A percentile compares a stretch with the other conserved stretches of the same genome.
These are phyloP conservation scores for Himalopsyche tibetana DNA, from an alignment of 2,888 invertebrate species.

Conservation along the genomic window DNA sequence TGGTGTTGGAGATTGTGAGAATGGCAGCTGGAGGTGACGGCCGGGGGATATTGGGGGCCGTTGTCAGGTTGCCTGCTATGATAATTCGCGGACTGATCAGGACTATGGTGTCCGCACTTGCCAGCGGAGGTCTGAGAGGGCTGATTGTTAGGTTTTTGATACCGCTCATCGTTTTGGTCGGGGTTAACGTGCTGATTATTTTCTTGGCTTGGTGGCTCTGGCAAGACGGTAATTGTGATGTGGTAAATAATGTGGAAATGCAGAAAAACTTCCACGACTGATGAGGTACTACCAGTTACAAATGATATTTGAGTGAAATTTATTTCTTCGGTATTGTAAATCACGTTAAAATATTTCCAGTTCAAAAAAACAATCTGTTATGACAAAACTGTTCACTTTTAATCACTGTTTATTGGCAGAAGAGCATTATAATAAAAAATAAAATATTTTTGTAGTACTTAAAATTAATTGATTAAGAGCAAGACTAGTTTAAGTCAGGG, in stretches of 20 bases:
- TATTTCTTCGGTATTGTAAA: no score
- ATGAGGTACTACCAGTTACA: background rate
- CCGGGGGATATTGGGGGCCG: constrained; percentile 48
- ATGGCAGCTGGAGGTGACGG: constrained; percentile 69
- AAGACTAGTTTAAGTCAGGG: no score
- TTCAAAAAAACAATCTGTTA: no score
- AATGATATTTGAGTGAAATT: no score
- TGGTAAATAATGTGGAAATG: background rate
- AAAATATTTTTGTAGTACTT: no score
- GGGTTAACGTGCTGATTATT: constrained; percentile 74
- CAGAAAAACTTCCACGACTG: background rate
- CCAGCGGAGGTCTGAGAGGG: constrained; percentile 72
- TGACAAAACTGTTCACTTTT: no score
- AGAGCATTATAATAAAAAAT: no score
- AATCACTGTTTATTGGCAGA: no score
- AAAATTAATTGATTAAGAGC: no score
- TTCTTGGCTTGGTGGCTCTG: constrained; percentile 75
- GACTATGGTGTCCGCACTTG: constrained; percentile 69
- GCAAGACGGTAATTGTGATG: constrained; percentile 71
- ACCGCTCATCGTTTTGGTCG: constrained; percentile 72
- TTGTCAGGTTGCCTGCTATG: constrained; percentile 50
- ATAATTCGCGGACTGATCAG: constrained; percentile 69
- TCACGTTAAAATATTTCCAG: no score
- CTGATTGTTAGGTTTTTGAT: constrained; percentile 73
- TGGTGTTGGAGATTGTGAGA: constrained; percentile 70